A percentile compares a stretch with the other conserved stretches of the same genome.
phyloP scores from a whole-genome alignment of 2,113 vertebrate genomes.

The Aptenodytes patagonicus region DNA sequence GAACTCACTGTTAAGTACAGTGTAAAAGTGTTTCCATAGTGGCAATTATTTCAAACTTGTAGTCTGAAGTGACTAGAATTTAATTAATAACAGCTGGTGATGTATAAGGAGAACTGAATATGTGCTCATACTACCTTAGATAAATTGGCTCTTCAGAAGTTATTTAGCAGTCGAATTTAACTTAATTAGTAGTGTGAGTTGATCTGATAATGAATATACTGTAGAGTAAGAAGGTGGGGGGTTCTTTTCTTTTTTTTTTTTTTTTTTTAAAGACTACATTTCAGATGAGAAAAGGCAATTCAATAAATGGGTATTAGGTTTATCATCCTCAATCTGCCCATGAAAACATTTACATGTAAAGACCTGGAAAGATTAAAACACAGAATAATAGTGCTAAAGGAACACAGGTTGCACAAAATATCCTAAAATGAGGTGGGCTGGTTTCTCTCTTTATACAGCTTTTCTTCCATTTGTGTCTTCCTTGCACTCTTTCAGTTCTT shows the following conservation, averaged over 20 bases:
- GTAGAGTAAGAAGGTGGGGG: background rate
- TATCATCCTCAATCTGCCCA: background rate
- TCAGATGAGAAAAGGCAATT: background rate
- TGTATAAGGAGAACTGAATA: background rate
- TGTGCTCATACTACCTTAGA: background rate
- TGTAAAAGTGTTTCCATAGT: background rate
- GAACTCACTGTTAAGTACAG: background rate
- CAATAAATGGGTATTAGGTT: background rate
- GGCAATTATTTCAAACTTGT: background rate
- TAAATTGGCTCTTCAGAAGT: constrained; percentile 17
- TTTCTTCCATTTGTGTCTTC: background rate
- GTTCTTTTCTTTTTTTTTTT: background rate
- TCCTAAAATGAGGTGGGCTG: background rate
- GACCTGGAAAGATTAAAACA: background rate
- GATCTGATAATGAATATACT: constrained; percentile 20
- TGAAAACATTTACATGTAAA: background rate
- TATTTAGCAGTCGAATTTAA: constrained; percentile 12
- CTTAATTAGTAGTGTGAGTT: constrained; percentile 29
- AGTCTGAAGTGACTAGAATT: background rate
- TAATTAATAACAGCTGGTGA: constrained; percentile 42
- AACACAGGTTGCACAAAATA: background rate
- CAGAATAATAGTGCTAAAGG: background rate
- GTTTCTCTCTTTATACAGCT: background rate
- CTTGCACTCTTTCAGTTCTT: background rate
- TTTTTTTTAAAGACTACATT: background rate